Evolutionary conservation across 2,797 vertebrate genomes (phyloP).

Genomic region (Pipistrellus nathusii): DNA sequence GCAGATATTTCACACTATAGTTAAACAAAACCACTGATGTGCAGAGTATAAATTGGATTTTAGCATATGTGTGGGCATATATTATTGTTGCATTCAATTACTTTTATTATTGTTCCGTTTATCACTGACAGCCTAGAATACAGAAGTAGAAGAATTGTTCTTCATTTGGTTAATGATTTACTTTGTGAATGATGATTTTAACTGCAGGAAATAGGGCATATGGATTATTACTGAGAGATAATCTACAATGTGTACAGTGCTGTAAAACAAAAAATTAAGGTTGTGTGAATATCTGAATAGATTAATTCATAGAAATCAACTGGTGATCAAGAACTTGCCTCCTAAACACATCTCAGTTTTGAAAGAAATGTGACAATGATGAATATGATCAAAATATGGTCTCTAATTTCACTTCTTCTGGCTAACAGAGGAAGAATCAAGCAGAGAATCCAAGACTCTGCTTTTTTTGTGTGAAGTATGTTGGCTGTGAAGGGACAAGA

Average conservation of each 20-base stretch:
- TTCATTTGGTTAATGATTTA: constrained; percentile 64
- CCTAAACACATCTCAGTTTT: not conserved
- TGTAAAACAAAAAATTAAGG: not conserved
- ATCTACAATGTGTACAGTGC: not conserved
- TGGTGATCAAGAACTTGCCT: not conserved
- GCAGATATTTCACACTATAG: not conserved
- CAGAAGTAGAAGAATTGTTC: not conserved
- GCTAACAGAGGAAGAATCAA: not conserved
- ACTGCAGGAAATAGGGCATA: not conserved
- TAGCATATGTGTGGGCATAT: constrained; percentile 41
- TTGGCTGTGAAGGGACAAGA: not conserved
- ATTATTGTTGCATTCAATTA: constrained; percentile 44
- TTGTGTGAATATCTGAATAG: not conserved
- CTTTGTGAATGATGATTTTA: constrained; percentile 47
- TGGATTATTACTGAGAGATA: constrained; percentile 23
- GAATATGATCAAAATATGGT: constrained; percentile 14
- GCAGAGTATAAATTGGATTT: not conserved
- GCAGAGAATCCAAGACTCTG: not conserved
- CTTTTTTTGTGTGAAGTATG: constrained; percentile 20
- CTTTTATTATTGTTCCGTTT: constrained; percentile 65
- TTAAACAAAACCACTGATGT: constrained; percentile 21
- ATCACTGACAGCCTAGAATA: constrained; percentile 33
- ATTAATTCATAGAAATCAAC: not conserved
- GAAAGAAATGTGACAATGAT: not conserved
- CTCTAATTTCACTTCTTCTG: not conserved